Conservation (phyloP, 2,797 vertebrate species). For the Lophotriccus pileatus region DNA sequence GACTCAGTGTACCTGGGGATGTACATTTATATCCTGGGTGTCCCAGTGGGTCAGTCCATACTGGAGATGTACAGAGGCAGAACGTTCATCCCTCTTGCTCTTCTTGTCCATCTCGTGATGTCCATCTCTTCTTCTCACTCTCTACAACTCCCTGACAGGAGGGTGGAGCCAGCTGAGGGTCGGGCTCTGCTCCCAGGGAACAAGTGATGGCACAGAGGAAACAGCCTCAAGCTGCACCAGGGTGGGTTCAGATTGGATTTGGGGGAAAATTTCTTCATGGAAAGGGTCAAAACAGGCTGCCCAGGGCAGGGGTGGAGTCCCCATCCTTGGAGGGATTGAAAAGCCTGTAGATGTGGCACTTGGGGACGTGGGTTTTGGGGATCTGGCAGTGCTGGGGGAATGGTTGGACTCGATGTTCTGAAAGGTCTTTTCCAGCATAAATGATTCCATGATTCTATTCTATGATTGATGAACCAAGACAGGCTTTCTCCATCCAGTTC, state of each 20-base stretch:
- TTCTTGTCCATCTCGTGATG: background rate
- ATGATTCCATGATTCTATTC: background rate
- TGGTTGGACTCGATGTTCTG: background rate
- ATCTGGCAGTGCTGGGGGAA: background rate
- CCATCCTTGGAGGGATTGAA: background rate
- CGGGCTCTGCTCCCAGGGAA: background rate
- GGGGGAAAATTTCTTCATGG: background rate
- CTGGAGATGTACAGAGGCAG: background rate
- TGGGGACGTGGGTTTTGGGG: background rate
- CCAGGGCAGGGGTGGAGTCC: background rate
- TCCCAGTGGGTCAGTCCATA: rapidly evolving
- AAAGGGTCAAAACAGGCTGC: background rate
- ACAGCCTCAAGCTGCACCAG: background rate
- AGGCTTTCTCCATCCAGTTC: background rate
- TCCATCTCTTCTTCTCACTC: background rate
- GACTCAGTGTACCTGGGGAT: rapidly evolving
- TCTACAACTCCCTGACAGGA: background rate
- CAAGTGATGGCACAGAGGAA: background rate
- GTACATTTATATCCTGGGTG: background rate
- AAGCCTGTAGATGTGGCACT: background rate
- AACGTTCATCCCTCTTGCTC: rapidly evolving
- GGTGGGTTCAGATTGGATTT: background rate
- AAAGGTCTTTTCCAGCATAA: background rate
- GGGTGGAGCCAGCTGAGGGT: rapidly evolving
- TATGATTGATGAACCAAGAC: background rate